A percentile compares a stretch with the other conserved stretches of the same genome.
phyloP scores from a whole-genome alignment of 1,140 invertebrate genomes.

The Trichonephila inaurata region DNA sequence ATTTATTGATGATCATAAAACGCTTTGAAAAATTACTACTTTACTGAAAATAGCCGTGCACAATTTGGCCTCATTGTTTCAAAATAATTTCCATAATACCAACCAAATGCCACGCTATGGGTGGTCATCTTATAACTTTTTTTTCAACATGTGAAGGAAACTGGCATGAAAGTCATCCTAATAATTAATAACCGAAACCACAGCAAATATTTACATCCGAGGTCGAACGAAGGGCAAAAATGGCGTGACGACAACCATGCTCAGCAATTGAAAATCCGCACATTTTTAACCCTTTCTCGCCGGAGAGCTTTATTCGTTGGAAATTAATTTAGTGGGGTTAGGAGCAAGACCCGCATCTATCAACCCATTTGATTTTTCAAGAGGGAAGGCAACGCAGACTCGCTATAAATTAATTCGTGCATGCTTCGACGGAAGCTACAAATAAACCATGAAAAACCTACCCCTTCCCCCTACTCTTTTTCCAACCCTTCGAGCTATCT shows the following conservation, averaged over 20 bases:
- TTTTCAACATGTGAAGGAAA: no score
- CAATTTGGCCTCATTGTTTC: no score
- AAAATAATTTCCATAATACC: no score
- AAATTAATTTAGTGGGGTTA: slow-evolving; percentile 31
- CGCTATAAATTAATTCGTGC: slow-evolving; percentile 21
- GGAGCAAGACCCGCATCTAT: slow-evolving; percentile 38
- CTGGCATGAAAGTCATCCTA: no score
- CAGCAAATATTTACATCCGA: background rate
- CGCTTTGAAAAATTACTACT: no score
- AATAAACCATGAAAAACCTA: background rate
- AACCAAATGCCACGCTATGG: no score
- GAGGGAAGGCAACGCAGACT: background rate
- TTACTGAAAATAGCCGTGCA: no score
- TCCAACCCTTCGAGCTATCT: background rate
- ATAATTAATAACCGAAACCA: background rate
- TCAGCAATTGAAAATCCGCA: background rate
- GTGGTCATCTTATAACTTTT: no score
- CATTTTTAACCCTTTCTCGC: slow-evolving; percentile 6
- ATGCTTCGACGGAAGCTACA: background rate
- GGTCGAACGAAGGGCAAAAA: background rate
- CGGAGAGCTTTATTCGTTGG: background rate
- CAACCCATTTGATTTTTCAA: slow-evolving; percentile 5
- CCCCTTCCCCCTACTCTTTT: background rate
- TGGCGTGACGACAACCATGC: background rate
- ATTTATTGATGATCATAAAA: no score